These are phyloP conservation scores for Cataglyphis cursor DNA, from an alignment of 2,888 invertebrate species.

Conservation along the genomic window DNA sequence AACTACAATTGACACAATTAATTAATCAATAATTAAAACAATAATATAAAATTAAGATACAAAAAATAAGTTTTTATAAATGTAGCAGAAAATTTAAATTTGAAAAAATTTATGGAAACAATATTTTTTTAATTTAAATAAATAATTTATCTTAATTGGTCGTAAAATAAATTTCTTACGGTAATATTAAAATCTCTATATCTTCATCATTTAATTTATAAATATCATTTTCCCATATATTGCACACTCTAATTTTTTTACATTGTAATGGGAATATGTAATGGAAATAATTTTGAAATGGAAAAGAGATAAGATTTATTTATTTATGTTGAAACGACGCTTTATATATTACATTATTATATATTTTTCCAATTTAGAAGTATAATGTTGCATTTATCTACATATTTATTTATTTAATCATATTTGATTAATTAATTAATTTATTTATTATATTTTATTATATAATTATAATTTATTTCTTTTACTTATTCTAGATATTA, in stretches of 20 bases:
- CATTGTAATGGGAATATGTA: no score
- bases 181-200: neutral
- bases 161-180: neutral
- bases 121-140: neutral
- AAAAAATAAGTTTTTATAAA: neutral
- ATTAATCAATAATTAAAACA: neutral
- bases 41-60: neutral
- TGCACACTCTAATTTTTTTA: neutral
- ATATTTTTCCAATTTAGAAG: neutral
- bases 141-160: neutral
- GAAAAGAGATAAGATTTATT: neutral
- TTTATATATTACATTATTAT: neutral
- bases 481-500: neutral
- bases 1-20: neutral
- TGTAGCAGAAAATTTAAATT: neutral
- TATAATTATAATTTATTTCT: neutral
- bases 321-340: neutral
- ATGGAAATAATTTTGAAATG: neutral
- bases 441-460: neutral
- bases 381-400: neutral
- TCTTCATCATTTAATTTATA: neutral
- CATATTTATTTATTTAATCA: neutral
- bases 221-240: neutral
- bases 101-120: neutral
- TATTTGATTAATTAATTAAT: neutral